These are phyloP conservation scores for Plestiodon gilberti DNA, from an alignment of 2,113 vertebrate genomes.

Conservation along the genomic window DNA sequence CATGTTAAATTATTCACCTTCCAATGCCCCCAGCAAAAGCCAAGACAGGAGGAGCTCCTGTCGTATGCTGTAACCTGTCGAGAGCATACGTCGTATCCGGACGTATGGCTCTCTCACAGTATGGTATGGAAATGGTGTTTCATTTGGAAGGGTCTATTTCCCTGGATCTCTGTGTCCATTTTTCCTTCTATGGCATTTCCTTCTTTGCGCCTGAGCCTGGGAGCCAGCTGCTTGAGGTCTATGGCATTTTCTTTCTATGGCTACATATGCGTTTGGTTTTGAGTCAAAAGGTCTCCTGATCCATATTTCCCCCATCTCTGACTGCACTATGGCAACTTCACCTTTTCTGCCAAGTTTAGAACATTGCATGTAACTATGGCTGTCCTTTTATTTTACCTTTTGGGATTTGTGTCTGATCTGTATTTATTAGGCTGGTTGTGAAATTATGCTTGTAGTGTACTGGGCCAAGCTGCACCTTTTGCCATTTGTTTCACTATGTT, in stretches of 20 bases:
- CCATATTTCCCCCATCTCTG: not conserved
- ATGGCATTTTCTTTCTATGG: too few species aligned
- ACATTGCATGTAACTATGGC: not conserved
- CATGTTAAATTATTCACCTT: slow-evolving; percentile 14
- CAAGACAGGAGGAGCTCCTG: not conserved
- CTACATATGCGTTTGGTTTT: not conserved
- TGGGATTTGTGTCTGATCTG: not conserved
- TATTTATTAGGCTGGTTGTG: not conserved
- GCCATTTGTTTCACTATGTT: not conserved
- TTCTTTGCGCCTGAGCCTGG: too few species aligned
- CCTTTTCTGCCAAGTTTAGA: not conserved
- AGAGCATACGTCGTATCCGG: too few species aligned
- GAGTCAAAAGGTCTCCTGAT: not conserved
- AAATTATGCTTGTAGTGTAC: not conserved
- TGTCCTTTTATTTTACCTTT: not conserved
- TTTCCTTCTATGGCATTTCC: too few species aligned
- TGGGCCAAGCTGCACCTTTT: not conserved
- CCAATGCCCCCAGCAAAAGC: rapidly evolving
- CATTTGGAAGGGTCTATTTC: not conserved
- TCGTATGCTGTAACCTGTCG: too few species aligned
- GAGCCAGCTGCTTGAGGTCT: too few species aligned
- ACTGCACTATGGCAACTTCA: not conserved
- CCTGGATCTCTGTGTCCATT: not conserved
- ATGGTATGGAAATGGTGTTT: rapidly evolving
- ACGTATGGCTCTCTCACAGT: not conserved